Conservation (phyloP, 2,113 vertebrate species). For the Tinamus guttatus region DNA sequence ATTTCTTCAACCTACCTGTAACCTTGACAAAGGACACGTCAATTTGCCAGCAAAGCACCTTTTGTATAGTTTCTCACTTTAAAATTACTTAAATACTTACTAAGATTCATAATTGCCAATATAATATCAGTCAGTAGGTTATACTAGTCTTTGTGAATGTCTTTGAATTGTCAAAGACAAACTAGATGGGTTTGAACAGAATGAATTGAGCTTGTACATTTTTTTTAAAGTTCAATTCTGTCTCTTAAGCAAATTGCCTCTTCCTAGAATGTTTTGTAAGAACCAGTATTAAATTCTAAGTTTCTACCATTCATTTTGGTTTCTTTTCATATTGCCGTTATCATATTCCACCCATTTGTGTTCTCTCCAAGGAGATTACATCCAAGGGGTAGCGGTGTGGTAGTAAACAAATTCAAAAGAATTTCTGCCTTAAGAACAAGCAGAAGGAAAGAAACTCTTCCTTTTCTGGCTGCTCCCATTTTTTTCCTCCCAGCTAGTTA, state of each 20-base stretch:
- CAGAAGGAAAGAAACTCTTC: not conserved
- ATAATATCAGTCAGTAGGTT: not conserved
- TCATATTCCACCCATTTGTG: not conserved
- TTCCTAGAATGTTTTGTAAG: not conserved
- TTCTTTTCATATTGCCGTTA: not conserved
- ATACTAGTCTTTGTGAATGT: not conserved
- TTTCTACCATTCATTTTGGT: not conserved
- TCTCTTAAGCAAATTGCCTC: not conserved
- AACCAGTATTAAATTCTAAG: not conserved
- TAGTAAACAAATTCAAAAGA: not conserved
- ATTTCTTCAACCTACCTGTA: not conserved
- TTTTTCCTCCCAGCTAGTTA: not conserved
- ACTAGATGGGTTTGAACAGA: not conserved
- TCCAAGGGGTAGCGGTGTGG: not conserved
- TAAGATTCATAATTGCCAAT: not conserved
- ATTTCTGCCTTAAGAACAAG: not conserved
- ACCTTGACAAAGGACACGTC: not conserved
- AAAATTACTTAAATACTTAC: not conserved
- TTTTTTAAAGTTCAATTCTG: not conserved
- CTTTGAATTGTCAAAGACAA: not conserved
- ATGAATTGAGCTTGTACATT: not conserved
- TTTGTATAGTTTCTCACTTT: not conserved
- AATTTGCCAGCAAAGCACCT: not conserved
- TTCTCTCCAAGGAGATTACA: not conserved
- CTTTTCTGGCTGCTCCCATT: not conserved